Conservation (phyloP, 2,888 invertebrate species). For the Julus scandinavius region DNA sequence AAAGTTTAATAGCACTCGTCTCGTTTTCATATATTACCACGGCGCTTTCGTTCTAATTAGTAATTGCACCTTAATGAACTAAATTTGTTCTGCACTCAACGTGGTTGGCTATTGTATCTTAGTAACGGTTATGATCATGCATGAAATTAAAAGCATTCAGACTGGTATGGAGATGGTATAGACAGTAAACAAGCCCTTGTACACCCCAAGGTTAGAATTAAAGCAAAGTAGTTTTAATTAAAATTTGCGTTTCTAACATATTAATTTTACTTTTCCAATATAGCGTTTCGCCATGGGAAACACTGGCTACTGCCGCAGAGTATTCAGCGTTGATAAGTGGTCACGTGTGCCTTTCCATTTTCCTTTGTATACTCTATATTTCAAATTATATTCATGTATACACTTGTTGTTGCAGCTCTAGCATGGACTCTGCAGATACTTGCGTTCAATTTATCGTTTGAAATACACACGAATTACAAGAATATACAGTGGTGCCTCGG, state of each 20-base stretch:
- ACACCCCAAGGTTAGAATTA: background rate
- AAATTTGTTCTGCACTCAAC: background rate
- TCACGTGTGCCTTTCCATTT: background rate
- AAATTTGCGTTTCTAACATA: background rate
- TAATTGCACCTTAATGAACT: slow-evolving; percentile 20
- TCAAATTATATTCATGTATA: background rate
- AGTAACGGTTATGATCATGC: slow-evolving; percentile 35
- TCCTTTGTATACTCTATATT: background rate
- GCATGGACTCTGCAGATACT: background rate
- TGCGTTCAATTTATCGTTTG: background rate
- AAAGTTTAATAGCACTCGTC: background rate
- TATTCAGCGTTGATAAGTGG: background rate
- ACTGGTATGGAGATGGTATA: background rate
- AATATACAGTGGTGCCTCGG: no score
- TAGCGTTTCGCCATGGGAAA: background rate
- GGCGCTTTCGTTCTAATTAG: background rate
- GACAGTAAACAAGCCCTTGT: background rate
- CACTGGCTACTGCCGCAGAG: background rate
- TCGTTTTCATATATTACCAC: background rate
- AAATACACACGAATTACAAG: background rate
- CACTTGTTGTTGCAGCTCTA: background rate
- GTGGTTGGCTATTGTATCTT: background rate
- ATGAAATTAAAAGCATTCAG: background rate
- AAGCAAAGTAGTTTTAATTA: background rate
- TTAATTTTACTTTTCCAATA: background rate